Conservation (phyloP, 2,888 invertebrate species). For the Pogonocherus hispidulus region DNA sequence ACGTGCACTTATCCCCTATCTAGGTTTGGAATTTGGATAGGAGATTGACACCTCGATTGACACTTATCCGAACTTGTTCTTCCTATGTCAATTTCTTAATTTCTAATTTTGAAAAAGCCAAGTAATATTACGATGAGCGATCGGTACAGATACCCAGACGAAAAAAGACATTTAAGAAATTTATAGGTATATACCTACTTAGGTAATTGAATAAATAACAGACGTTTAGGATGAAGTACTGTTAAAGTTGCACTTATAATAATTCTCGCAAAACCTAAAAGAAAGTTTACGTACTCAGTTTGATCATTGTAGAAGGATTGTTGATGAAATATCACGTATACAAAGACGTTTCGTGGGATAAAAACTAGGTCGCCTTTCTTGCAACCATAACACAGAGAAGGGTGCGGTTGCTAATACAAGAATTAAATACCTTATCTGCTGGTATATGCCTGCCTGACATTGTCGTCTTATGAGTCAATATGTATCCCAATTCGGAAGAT, state of each 20-base stretch:
- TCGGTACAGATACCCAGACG: no score
- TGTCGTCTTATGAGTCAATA: constrained; percentile 66
- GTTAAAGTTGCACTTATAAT: constrained; percentile 1
- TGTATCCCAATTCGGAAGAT: constrained; percentile 48
- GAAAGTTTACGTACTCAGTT: constrained; percentile 23
- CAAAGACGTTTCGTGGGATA: constrained; percentile 54
- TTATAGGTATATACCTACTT: background rate
- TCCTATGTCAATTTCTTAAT: no score
- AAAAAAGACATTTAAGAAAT: no score
- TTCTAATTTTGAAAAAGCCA: no score
- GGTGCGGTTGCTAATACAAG: constrained; percentile 68
- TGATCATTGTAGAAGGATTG: constrained; percentile 17
- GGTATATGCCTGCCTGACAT: constrained; percentile 87
- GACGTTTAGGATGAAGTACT: no score
- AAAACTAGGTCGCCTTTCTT: constrained; percentile 64
- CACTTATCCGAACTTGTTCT: no score
- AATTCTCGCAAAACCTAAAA: constrained; percentile 14
- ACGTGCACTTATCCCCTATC: no score
- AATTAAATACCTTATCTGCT: constrained; percentile 80
- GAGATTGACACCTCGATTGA: no score
- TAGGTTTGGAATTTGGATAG: no score
- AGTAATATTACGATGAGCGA: no score
- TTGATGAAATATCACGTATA: constrained; percentile 40
- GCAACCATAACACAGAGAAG: constrained; percentile 57
- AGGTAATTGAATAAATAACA: no score